Evolutionary conservation across 2,113 vertebrate genomes (phyloP).

Genomic region (Mystacornis crossleyi): DNA sequence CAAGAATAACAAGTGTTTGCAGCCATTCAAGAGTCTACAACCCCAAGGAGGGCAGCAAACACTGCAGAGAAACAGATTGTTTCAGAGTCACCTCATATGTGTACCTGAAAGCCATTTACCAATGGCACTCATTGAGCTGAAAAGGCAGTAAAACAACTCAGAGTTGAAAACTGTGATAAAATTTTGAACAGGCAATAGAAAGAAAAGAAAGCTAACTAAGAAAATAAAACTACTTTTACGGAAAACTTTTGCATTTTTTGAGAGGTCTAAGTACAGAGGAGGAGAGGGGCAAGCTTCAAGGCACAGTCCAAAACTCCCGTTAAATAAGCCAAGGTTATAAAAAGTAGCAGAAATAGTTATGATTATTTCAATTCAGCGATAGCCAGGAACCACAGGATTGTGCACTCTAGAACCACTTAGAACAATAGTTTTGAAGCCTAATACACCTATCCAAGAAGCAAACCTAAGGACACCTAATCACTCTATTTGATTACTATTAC

Average conservation of each 20-base stretch:
- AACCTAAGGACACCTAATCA: neutral
- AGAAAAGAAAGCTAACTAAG: neutral
- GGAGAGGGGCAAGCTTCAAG: neutral
- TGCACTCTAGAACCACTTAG: accelerated
- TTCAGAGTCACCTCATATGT: neutral
- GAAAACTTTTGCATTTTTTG: neutral
- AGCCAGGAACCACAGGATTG: neutral
- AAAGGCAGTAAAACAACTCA: neutral
- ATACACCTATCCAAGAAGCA: neutral
- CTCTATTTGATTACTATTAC: neutral
- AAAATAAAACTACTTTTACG: neutral
- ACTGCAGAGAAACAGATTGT: neutral
- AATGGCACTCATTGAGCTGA: neutral
- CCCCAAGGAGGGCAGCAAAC: neutral
- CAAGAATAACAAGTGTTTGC: neutral
- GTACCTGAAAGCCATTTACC: neutral
- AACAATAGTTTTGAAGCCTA: neutral
- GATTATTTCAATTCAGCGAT: neutral
- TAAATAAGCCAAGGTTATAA: neutral
- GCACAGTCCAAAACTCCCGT: neutral
- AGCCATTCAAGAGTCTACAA: neutral
- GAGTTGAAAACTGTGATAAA: neutral
- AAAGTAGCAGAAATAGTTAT: neutral
- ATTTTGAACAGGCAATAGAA: neutral
- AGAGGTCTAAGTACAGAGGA: neutral